Conservation (phyloP, 2,113 vertebrate species). For the Chauna torquata region DNA sequence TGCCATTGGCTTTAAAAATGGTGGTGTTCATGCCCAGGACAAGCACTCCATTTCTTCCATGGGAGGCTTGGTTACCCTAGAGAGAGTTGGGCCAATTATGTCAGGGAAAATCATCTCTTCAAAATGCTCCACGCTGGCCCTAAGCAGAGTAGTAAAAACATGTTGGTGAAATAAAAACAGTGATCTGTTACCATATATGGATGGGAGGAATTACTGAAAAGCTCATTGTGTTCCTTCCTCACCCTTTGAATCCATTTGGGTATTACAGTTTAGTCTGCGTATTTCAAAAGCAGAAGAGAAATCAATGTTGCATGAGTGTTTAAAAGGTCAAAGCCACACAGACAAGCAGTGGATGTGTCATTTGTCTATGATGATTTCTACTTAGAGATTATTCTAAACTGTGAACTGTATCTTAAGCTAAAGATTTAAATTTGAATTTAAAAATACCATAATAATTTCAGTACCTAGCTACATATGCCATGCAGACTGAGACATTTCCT, state of each 20-base stretch:
- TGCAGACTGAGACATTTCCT: not conserved
- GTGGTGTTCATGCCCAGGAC: not conserved
- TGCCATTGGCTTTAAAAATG: not conserved
- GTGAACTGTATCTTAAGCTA: not conserved
- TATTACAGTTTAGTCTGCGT: not conserved
- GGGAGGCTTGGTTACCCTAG: not conserved
- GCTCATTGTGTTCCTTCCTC: not conserved
- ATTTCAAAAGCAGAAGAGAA: slow-evolving; percentile 38
- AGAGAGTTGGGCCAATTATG: not conserved
- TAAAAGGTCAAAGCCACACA: not conserved
- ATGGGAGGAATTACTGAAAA: slow-evolving; percentile 7
- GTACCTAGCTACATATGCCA: not conserved
- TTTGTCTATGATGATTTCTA: not conserved
- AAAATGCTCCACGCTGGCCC: not conserved
- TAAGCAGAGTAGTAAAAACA: not conserved
- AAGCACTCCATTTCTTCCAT: not conserved
- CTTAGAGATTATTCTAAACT: not conserved
- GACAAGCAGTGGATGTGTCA: not conserved
- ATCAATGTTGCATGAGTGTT: not conserved
- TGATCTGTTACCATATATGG: not conserved
- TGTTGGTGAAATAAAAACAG: not conserved
- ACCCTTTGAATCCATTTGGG: not conserved
- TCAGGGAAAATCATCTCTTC: not conserved
- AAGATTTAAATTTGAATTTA: not conserved
- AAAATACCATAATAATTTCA: not conserved